Evolutionary conservation across 2,797 vertebrate species (phyloP).

Genomic region (Odontamblyopus rebecca): DNA sequence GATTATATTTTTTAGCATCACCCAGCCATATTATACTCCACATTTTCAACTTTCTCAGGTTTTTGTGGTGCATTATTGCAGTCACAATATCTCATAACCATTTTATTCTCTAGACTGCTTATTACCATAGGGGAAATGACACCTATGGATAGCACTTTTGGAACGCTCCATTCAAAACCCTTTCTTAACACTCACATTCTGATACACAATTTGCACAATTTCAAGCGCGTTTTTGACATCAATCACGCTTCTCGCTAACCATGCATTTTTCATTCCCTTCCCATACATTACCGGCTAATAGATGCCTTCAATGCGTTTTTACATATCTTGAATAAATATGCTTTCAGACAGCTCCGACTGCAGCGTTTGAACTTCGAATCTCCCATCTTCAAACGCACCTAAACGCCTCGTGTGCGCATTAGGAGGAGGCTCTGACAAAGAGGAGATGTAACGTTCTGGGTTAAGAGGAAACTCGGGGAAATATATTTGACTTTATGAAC

Average conservation of each 20-base stretch:
- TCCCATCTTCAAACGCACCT: conserved; percentile 20
- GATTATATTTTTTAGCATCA: too few species aligned
- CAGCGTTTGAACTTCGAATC: conserved; percentile 18
- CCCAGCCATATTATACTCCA: too few species aligned
- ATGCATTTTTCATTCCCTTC: neutral
- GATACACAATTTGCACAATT: neutral
- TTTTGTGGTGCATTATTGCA: too few species aligned
- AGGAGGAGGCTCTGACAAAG: conserved; percentile 15
- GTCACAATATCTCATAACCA: too few species aligned
- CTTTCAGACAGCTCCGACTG: conserved; percentile 1
- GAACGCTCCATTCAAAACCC: neutral
- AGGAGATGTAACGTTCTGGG: conserved; percentile 3
- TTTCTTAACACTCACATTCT: too few species aligned
- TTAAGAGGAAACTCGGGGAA: conserved; percentile 1
- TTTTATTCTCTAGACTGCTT: neutral
- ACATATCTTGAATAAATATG: conserved; percentile 11
- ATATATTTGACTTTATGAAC: conserved; percentile 9
- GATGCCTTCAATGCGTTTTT: conserved; percentile 4
- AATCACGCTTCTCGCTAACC: neutral
- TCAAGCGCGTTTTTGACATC: conserved; percentile 18
- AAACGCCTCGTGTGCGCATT: conserved; percentile 11
- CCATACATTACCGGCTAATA: conserved; percentile 8
- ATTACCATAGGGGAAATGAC: neutral
- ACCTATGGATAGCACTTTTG: neutral
- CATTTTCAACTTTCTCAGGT: too few species aligned